A percentile compares a stretch with the other conserved stretches of the same genome.
Evolutionary conservation across 2,797 vertebrate species (phyloP).

Genomic region (Arctocebus calabarensis): DNA sequence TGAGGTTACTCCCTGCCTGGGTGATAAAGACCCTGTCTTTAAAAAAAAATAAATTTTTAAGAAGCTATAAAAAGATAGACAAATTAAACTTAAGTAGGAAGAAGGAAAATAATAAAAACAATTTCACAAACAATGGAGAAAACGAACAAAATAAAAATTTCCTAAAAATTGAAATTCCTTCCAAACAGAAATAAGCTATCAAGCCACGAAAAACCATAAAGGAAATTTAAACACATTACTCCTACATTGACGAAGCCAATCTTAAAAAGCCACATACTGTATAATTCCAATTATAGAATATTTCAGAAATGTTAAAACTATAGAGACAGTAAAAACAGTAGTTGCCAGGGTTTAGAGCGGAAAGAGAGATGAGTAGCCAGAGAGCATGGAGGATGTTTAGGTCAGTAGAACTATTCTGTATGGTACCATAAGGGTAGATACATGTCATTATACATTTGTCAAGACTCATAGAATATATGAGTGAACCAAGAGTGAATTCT

Average conservation of each 20-base stretch:
- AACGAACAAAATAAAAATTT: neutral
- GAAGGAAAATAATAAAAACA: neutral
- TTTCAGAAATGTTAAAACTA: neutral
- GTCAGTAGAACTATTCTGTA: neutral
- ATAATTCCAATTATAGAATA: neutral
- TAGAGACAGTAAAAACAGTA: neutral
- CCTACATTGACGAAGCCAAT: neutral
- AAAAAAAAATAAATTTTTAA: neutral
- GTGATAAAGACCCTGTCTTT: neutral
- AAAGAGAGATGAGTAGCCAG: neutral
- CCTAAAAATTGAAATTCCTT: neutral
- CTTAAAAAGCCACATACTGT: neutral
- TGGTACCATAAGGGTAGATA: neutral
- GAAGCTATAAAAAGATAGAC: neutral
- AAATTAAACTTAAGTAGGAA: neutral
- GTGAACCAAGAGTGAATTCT: neutral
- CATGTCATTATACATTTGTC: neutral
- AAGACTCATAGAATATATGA: neutral
- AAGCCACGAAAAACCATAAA: neutral
- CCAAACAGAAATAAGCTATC: neutral
- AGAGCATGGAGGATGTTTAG: neutral
- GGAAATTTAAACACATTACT: neutral
- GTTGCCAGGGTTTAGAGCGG: neutral
- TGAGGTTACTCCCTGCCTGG: neutral
- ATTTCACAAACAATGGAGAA: neutral